phyloP scores from a whole-genome alignment of 2,888 invertebrate species.

The Euphydryas editha region DNA sequence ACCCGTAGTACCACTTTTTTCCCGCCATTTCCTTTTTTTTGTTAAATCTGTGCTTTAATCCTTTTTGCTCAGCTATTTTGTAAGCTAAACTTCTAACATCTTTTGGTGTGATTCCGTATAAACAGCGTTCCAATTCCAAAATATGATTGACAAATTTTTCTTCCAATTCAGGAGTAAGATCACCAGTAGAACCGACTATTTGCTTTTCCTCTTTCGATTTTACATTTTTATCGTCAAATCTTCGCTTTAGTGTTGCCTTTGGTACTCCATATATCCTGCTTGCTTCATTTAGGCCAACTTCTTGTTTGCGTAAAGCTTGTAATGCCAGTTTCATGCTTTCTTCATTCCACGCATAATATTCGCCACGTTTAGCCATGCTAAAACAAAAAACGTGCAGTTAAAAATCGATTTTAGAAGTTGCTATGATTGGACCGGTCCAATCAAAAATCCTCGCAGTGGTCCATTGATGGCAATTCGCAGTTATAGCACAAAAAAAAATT shows the following conservation, averaged over 20 bases:
- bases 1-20: slow-evolving; percentile 22
- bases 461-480: not conserved
- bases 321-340: not conserved
- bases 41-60: not conserved
- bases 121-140: not conserved
- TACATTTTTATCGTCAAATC: not conserved
- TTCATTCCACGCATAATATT: not conserved
- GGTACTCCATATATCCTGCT: not conserved
- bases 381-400: not conserved
- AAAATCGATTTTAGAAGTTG: not conserved
- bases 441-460: too few relatives aligned
- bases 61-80: not conserved
- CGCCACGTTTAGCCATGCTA: not conserved
- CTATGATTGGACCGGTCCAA: not conserved
- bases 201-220: not conserved
- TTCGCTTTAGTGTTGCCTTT: not conserved
- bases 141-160: not conserved
- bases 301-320: not conserved
- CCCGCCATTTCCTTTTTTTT: slow-evolving; percentile 13
- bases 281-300: not conserved
- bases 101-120: not conserved
- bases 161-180: not conserved
- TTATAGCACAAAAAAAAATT: too few relatives aligned
- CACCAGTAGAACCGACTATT: not conserved
- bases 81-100: not conserved